These are phyloP conservation scores for Laupala kohalensis DNA, from an alignment of 1,140 invertebrate genomes.

Conservation along the genomic window DNA sequence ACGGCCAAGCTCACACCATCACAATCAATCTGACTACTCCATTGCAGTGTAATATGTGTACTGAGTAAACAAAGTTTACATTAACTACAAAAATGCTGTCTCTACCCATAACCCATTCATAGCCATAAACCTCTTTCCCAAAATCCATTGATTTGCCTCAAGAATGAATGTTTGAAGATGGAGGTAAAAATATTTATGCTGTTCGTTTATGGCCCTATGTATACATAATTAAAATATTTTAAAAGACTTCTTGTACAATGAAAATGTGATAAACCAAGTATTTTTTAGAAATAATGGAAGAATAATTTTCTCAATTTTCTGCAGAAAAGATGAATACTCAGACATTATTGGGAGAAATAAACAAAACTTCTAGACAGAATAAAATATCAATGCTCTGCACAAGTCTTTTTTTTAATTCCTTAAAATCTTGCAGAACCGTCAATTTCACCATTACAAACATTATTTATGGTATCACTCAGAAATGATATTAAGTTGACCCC, in stretches of 20 bases:
- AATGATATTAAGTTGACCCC: no score
- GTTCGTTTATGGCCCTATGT: background rate
- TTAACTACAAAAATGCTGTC: background rate
- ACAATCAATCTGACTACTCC: constrained; percentile 41
- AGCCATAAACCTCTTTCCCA: background rate
- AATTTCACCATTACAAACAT: no score
- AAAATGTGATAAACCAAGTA: background rate
- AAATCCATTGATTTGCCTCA: background rate
- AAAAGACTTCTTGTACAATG: background rate
- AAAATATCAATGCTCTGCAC: background rate
- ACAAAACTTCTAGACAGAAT: background rate
- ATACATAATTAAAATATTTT: background rate
- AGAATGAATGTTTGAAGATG: no score
- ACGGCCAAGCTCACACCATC: constrained; percentile 31
- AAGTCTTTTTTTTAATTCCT: no score
- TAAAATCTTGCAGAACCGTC: no score
- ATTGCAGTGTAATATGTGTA: constrained; percentile 40
- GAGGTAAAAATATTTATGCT: background rate
- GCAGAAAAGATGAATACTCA: background rate
- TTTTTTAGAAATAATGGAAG: background rate
- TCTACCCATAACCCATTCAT: background rate
- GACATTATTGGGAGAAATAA: background rate
- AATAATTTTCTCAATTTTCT: no score
- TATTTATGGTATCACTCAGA: no score
- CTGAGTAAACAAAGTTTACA: background rate